Evolutionary conservation across 2,797 vertebrate genomes (phyloP), one percentile per base, ranked within the genome.

Genomic region (Alca torda): DNA sequence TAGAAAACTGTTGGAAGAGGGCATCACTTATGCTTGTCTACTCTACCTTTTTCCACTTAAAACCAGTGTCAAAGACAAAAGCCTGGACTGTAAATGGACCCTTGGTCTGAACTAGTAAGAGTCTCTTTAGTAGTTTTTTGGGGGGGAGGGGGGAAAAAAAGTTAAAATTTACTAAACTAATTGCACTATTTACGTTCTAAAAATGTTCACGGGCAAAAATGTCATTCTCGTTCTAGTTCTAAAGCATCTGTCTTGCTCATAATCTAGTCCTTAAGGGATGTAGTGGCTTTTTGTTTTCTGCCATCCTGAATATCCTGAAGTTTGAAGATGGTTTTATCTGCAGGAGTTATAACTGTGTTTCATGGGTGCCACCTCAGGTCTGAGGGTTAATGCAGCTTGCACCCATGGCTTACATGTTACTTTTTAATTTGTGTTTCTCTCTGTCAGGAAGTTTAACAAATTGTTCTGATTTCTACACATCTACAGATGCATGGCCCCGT

Each of bases 151-250:
- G 25, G 26, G 11, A 4, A 4, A 37, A 39, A 51, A 46, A n/a
- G 10, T 24, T n/a, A 33, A 79, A 78, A 48, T 9, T 18, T 35
- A 26, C 23, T 75, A 13, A 70, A 61, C 39, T 65, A 12, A 37
- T 89, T 70, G 3, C 11, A 60, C 3, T 77, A 13, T 51, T 15
- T 8, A 15, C 41, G 3, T 74, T 81, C 10, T 65, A 48, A 28
- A 80, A 69, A 33, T 0, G 0, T 59, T 80, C 59, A 48, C 5
- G 2, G 11, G 8, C 1, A 24, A 39, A 68, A 8, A 56, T 10
- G 4, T 5, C 9, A 39, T 59, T 65, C 19, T 53, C 18, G 16
- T 39, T 60, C 10, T 68, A 35, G 48, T 31, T 77, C 13, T 77
- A n/a, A 85, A 87, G 6, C 7, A 7, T n/a, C 16, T 30, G 0